Conservation (phyloP, 2,113 vertebrate species). For the Gymnorhina tibicen region DNA sequence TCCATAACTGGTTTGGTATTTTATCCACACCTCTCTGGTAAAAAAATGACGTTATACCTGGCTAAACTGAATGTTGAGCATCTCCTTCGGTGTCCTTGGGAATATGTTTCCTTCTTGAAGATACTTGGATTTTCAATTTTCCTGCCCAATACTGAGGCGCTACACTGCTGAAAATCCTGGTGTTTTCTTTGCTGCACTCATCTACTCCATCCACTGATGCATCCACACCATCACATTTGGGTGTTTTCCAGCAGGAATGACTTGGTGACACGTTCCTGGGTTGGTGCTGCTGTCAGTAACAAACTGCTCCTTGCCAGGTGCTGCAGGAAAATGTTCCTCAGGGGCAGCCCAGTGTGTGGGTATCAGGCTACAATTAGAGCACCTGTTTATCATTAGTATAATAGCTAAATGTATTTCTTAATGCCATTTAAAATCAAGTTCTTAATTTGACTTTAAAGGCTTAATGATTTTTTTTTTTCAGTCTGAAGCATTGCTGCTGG, state of each 20-base stretch:
- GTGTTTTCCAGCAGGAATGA: neutral
- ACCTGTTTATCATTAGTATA: neutral
- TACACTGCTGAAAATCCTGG: neutral
- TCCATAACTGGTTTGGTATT: neutral
- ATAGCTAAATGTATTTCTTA: neutral
- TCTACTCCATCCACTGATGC: neutral
- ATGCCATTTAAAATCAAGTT: neutral
- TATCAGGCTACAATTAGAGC: neutral
- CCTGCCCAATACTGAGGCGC: neutral
- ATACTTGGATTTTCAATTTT: neutral
- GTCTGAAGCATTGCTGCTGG: neutral
- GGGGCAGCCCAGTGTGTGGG: neutral
- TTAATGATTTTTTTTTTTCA: neutral
- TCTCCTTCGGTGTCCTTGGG: neutral
- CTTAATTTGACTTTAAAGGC: neutral
- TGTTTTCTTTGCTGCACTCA: neutral
- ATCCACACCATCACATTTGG: neutral
- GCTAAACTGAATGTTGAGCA: neutral
- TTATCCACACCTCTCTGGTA: neutral
- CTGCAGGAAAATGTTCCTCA: neutral
- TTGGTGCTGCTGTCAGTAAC: neutral
- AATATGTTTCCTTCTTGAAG: neutral
- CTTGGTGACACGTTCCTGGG: neutral
- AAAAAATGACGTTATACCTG: neutral
- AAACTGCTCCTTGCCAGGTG: neutral